Base-by-base conservation (phyloP, 2,888 invertebrate species). In the Himalopsyche japonica region DNA sequence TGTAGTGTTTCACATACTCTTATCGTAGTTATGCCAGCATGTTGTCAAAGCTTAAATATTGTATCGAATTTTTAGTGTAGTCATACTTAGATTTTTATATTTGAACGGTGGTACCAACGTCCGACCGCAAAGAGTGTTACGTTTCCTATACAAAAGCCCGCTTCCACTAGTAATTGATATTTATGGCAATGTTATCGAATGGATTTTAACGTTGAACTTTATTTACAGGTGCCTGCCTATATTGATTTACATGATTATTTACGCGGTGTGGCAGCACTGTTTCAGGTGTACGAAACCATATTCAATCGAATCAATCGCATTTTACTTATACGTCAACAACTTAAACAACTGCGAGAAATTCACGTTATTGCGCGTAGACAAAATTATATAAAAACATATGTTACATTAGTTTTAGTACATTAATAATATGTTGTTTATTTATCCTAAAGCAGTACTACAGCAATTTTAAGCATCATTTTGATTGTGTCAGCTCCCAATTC, bases 131-230 rank as follows among this genome's bases (percentile, higher is more conserved):
- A 49, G 57, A 80, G 80, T 81, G 80, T 83, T 80, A 64, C 76
- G 79, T 83, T 80, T 80, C 83, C 80, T 80, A 80, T 49, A 37
- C 48, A 83, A 79, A 77, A 64, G 83, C 80, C 77, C 30, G 83
- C 80, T 37, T 83, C 79, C 57, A 43, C 49, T 81, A 20, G 80
- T 83, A 83, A 83, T 83, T 77, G 83, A 83, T 80, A 83, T 83
- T 83, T 83, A 83, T 83, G 57, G 37, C 77, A 57, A 30, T 77
- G 57, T 81, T 77, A 81, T 64, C 77, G 83, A 76, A 48, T 48
- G 79, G 48, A 76, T 48, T 83, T 70, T 27, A 47, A 80, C 32
- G 76, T 76, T 80, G 24, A 76, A 43, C 79, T 79, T 79, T 82
- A 79, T 82, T 82, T 79, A 64, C 82, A 57, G 32, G 49, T 64